phyloP scores from a whole-genome alignment of 2,888 invertebrate genomes.

The Cremastinae sp. region DNA sequence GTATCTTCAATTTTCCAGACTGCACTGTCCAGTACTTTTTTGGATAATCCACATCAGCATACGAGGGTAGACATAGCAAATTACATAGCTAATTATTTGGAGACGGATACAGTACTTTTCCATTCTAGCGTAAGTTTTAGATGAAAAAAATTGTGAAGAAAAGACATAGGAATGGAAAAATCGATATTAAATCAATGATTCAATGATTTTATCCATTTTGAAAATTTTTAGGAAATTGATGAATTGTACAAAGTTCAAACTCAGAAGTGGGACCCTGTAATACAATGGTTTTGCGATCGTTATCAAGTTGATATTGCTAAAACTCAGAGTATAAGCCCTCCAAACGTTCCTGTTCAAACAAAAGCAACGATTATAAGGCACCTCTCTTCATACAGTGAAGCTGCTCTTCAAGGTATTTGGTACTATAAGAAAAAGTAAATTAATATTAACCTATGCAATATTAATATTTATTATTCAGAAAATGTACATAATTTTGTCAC shows the following conservation, averaged over 20 bases:
- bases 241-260: slow-evolving; percentile 89
- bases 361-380: slow-evolving; percentile 87
- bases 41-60: slow-evolving; percentile 95
- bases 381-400: slow-evolving; percentile 90
- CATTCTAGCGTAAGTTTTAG: slow-evolving; percentile 85
- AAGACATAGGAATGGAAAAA: too few species aligned
- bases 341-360: slow-evolving; percentile 85
- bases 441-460: too few species aligned
- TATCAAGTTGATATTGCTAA: slow-evolving; percentile 88
- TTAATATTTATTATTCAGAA: too few species aligned
- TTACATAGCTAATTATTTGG: slow-evolving; percentile 89
- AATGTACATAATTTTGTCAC: too few species aligned
- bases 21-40: slow-evolving; percentile 92
- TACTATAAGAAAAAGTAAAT: slow-evolving; percentile 60
- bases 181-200: too few species aligned
- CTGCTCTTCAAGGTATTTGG: slow-evolving; percentile 89
- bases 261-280: slow-evolving; percentile 93
- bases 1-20: slow-evolving; percentile 88
- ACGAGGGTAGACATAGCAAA: slow-evolving; percentile 88
- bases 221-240: slow-evolving; percentile 85
- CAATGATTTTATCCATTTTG: too few species aligned
- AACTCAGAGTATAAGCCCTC: slow-evolving; percentile 87
- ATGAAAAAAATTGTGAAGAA: slow-evolving; percentile 1
- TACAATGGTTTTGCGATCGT: slow-evolving; percentile 93
- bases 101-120: slow-evolving; percentile 91